Base-by-base conservation (phyloP, 2,113 vertebrate genomes). In the Lota lota region DNA sequence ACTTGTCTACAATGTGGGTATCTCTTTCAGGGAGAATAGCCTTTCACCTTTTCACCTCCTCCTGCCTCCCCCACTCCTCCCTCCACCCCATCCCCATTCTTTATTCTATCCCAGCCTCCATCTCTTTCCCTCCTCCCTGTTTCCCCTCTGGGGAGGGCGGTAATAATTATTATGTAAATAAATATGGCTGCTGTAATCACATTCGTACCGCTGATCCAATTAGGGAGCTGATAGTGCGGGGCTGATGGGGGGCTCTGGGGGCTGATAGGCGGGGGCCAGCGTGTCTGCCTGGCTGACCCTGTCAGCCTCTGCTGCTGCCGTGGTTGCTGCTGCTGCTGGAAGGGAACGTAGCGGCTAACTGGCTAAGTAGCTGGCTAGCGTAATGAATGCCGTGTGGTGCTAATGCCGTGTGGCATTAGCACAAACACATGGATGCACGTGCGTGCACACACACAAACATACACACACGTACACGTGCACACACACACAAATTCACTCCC, bases 91-190 rank as follows among this genome's bases (percentile, higher is more conserved):
- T 72, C 63, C 58, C 64, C 66, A 53, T 62, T 21, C 22, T 8
- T 61, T 65, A 24, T 10, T 3, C 22, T 21, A 19, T 73, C 70
- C 83, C 81, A 82, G 82, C 87, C 78, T 64, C 68, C 69, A 78
- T 77, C 71, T 79, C 83, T 87, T 79, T 87, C 79, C 75, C 79
- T 28, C 40, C 20, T n/a, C 47, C 11, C 70, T 40, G 66, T 70
- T 77, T 83, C 82, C 88, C 87, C 85, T 74, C 53, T 56, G 75
- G 90, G 89, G 84, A 89, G 82, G 87, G 86, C 79, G 79, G 90
- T 92, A 93, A 93, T 92, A 93, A 93, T 93, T 93, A 92, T 93
- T 92, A 92, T 93, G 92, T 93, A 93, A 93, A 93, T 93, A 93
- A 92, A 93, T 93, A 92, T 85, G 92, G 88, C 86, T 87, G 88